Evolutionary conservation across 2,888 invertebrate genomes (phyloP), one percentile per base, ranked within the genome.

Genomic region (Rosalia funebris): DNA sequence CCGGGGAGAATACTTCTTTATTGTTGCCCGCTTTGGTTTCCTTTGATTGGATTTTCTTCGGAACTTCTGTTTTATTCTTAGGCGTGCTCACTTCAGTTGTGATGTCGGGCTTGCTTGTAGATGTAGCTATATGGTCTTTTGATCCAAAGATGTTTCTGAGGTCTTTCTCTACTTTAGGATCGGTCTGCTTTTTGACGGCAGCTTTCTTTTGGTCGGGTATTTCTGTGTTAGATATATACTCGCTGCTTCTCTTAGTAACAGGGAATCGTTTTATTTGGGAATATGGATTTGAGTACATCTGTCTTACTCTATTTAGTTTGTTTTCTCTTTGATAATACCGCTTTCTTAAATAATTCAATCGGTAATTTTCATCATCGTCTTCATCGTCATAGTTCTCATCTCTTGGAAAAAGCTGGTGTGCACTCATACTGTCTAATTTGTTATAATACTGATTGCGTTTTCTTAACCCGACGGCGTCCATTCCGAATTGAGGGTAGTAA

Each of bases 161-260:
- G 71, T 91, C 91, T 75, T 87, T 85, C 19, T 88, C 86, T 9
- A 91, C 87, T 77, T 87, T 87, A 1, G 91, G 90, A 74, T 91
- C 90, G 1, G 89, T 90, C 46, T 72, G 72, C 58, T 70, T 72
- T 62, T 74, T 71, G n/a, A 70, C 67, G 2, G 71, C 58, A 12
- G 77, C 71, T 57, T 77, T 71, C 68, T 79, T 79, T 59, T 78
- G 66, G 47, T 72, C 70, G 7, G 62, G 68, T 2, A 20, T 15
- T 12, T 25, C 50, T 50, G 0, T 11, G 3, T 34, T 19, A 4
- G 57, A 47, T 3, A 52, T 45, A 32, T 66, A 67, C 48, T 69
- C 63, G 55, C 75, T 86, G 47, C 89, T 89, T 1, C 90, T 83
- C 76, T 91, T 90, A 1, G 87, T 81, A 0, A 90, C 87, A 0